Conservation (phyloP, 2,888 invertebrate species). For the Drosophila conformis region DNA sequence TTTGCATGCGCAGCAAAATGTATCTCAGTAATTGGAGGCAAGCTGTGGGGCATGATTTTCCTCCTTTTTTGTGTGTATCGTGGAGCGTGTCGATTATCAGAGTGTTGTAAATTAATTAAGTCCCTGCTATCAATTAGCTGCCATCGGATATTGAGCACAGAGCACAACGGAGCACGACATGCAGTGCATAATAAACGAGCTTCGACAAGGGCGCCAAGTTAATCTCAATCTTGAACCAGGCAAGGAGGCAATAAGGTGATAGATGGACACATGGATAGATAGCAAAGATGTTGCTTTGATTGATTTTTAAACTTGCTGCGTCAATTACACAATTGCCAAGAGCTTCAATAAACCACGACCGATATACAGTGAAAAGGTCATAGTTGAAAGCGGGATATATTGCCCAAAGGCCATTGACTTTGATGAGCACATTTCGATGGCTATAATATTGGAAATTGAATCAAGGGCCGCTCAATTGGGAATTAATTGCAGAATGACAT, state of each 20-base stretch:
- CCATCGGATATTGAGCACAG: slow-evolving; percentile 55
- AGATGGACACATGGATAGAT: slow-evolving; percentile 7
- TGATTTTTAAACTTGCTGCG: slow-evolving; percentile 47
- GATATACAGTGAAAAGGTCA: slow-evolving; percentile 19
- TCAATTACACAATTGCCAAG: slow-evolving; percentile 58
- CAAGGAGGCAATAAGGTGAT: slow-evolving; percentile 24
- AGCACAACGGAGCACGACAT: slow-evolving; percentile 38
- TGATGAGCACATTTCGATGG: slow-evolving; percentile 2
- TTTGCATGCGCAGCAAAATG: slow-evolving; percentile 19
- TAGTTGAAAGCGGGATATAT: slow-evolving; percentile 13
- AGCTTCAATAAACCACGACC: background rate
- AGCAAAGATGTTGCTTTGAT: slow-evolving; percentile 52
- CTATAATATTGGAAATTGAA: slow-evolving; percentile 1
- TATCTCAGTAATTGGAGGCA: slow-evolving; percentile 39
- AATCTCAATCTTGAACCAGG: slow-evolving; percentile 21
- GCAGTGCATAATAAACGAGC: slow-evolving; percentile 27
- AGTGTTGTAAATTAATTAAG: slow-evolving; percentile 62
- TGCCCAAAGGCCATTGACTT: background rate
- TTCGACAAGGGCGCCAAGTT: slow-evolving; percentile 10
- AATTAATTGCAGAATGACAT: slow-evolving; percentile 40
- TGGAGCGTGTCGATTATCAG: slow-evolving; percentile 29
- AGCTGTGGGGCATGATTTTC: slow-evolving; percentile 25
- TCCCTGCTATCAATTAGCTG: slow-evolving; percentile 61
- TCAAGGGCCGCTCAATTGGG: slow-evolving; percentile 5
- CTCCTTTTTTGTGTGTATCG: background rate